Percentiles rank a stretch among this genome's conserved stretches.
These are phyloP conservation scores for Regulus satrapa DNA, from an alignment of 2,113 vertebrate genomes.

Conservation along the genomic window DNA sequence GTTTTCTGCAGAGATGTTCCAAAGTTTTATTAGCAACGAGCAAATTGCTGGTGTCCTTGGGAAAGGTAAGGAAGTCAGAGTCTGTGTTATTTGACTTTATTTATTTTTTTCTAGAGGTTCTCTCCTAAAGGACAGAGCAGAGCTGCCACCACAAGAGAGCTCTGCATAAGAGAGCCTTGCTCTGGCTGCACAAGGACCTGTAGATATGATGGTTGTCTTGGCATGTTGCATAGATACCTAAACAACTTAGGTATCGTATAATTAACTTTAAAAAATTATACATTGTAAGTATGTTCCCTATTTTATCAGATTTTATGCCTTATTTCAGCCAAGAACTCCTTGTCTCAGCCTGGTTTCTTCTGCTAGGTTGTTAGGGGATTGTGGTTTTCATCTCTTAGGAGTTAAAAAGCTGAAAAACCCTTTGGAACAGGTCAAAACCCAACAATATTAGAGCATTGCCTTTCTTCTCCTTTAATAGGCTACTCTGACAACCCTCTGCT, in stretches of 20 bases:
- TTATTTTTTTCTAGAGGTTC: background rate
- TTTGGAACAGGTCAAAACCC: background rate
- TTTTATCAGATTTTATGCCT: background rate
- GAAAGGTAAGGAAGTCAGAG: background rate
- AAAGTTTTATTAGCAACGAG: background rate
- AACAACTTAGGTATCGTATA: background rate
- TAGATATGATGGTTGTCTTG: background rate
- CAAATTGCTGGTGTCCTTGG: constrained; percentile 15
- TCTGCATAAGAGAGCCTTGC: too few relatives aligned
- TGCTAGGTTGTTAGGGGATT: background rate
- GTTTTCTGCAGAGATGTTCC: background rate
- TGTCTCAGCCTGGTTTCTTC: background rate
- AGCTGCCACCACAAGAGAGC: too few relatives aligned
- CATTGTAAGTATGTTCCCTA: background rate
- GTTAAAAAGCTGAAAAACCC: background rate
- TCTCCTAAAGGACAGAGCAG: background rate
- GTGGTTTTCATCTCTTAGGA: background rate
- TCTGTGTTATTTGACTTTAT: background rate
- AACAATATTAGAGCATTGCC: background rate
- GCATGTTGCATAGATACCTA: background rate
- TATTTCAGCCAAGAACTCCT: background rate
- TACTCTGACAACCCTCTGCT: constrained; percentile 3
- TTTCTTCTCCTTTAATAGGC: constrained; percentile 20
- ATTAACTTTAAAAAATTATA: too few relatives aligned
- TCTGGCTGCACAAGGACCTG: background rate